A percentile compares a stretch with the other conserved stretches of the same genome.
Conservation (phyloP, 2,888 invertebrate genomes). For the Smittia aterrima region DNA sequence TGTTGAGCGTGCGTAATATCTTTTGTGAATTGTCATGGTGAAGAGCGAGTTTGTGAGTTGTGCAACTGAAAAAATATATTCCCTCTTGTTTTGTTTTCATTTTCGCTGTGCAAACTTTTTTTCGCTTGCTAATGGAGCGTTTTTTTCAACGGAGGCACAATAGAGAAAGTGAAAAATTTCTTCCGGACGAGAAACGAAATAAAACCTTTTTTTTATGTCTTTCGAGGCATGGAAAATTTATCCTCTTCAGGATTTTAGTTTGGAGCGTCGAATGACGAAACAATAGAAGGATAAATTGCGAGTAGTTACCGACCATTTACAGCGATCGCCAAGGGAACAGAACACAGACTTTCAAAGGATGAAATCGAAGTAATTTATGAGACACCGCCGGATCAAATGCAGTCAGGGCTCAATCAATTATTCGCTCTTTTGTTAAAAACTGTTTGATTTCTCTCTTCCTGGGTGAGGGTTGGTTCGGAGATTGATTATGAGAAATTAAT, state of each 20-base stretch:
- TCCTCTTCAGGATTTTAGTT: background rate
- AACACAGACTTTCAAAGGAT: no score
- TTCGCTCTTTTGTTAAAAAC: background rate
- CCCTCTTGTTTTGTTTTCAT: slow-evolving; percentile 5
- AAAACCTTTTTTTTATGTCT: background rate
- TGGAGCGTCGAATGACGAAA: background rate
- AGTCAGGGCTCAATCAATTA: background rate
- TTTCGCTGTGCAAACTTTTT: slow-evolving; percentile 5
- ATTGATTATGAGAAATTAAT: background rate
- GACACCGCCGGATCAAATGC: slow-evolving; percentile 3
- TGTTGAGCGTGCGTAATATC: slow-evolving; percentile 13
- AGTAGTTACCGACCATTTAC: background rate
- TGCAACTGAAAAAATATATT: slow-evolving; percentile 7
- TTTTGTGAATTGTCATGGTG: slow-evolving; percentile 1
- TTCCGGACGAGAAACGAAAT: background rate
- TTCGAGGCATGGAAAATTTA: background rate
- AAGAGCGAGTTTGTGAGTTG: background rate
- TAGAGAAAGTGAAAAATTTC: slow-evolving; percentile 10
- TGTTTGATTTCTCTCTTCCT: background rate
- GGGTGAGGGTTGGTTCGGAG: background rate
- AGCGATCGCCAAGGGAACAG: background rate
- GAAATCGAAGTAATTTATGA: background rate
- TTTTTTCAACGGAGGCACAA: slow-evolving; percentile 13
- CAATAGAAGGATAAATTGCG: slow-evolving; percentile 13
- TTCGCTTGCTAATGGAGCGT: background rate